Percentiles rank a stretch among this genome's conserved stretches.
These are phyloP conservation scores for Solenodon paradoxus DNA, from an alignment of 2,113 vertebrate species.

Conservation along the genomic window DNA sequence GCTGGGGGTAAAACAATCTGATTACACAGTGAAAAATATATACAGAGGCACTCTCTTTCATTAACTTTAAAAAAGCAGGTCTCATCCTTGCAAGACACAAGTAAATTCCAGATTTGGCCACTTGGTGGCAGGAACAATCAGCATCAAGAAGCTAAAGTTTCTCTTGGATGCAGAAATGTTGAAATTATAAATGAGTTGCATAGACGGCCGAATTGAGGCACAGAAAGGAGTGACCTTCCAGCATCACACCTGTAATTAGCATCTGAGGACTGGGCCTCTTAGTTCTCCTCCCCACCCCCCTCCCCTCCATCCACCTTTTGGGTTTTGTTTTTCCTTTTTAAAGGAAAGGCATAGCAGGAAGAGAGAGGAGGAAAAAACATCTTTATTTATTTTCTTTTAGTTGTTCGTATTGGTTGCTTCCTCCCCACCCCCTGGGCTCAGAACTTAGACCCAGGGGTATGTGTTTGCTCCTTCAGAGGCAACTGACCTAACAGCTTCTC, in stretches of 20 bases:
- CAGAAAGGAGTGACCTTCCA: not conserved
- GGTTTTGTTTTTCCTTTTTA: too few species aligned
- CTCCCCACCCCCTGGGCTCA: too few species aligned
- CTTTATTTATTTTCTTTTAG: too few species aligned
- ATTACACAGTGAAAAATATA: not conserved
- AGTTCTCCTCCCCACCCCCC: too few species aligned
- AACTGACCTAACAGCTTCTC: too few species aligned
- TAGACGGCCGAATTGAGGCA: not conserved
- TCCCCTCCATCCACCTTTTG: too few species aligned
- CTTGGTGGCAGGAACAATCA: slow-evolving; percentile 60
- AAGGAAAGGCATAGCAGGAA: too few species aligned
- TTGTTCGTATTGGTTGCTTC: too few species aligned
- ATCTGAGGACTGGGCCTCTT: not conserved
- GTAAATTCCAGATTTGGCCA: slow-evolving; percentile 12
- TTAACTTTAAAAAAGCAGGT: not conserved
- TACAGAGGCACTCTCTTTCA: not conserved
- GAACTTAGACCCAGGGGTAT: too few species aligned
- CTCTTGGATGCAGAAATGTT: not conserved
- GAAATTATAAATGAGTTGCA: fast-evolving
- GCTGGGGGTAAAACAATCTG: not conserved
- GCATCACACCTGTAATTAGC: not conserved
- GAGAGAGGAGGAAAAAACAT: too few species aligned
- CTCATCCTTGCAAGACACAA: not conserved
- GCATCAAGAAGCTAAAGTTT: not conserved
- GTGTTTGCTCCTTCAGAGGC: too few species aligned